These are phyloP conservation scores for Sternotherus odoratus DNA, from an alignment of 2,797 vertebrate genomes.

Conservation along the genomic window DNA sequence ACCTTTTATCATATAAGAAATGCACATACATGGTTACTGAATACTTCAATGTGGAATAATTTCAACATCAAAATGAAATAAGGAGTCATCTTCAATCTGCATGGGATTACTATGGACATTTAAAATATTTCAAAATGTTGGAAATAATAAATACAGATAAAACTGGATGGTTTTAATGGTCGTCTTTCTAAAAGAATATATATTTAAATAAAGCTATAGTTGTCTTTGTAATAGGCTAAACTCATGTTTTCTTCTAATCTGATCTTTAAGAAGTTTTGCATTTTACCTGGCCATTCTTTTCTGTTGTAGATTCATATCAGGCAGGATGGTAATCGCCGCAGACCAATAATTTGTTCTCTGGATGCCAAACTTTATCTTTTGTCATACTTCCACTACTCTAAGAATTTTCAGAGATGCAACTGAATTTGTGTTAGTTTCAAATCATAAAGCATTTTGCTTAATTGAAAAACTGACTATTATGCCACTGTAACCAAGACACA, in stretches of 20 bases:
- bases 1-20: not conserved
- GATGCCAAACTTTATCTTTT: not conserved
- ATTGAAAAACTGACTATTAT: not conserved
- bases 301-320: not conserved
- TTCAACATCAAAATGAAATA: rapidly evolving
- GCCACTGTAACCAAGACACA: not conserved
- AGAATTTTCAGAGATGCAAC: not conserved
- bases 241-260: rapidly evolving
- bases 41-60: rapidly evolving
- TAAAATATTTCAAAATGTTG: not conserved
- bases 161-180: not conserved
- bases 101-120: not conserved
- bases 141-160: not conserved
- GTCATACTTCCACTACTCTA: not conserved
- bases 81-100: not conserved
- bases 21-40: not conserved
- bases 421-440: not conserved
- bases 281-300: not conserved
- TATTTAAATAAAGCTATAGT: not conserved
- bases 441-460: not conserved
- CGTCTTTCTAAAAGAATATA: not conserved
- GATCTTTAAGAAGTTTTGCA: not conserved
- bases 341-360: not conserved
- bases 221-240: not conserved
- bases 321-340: not conserved